Evolutionary conservation across 1,140 invertebrate genomes (phyloP).

Genomic region (Trichoplusia ni): DNA sequence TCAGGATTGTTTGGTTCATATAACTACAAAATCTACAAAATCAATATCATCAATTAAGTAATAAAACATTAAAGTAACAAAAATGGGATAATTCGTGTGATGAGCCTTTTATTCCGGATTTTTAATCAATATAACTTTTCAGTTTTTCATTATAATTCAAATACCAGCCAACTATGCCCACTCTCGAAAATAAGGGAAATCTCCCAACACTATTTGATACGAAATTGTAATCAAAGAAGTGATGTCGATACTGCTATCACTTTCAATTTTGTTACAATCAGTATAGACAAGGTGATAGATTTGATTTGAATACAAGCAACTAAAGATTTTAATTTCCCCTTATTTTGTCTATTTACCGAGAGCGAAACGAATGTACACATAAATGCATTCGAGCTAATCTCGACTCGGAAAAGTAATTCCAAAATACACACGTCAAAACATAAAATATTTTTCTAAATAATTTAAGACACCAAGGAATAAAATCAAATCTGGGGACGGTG

Average conservation of each 20-base stretch:
- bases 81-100: slow-evolving; percentile 33
- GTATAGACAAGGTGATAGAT: no score
- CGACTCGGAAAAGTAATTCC: slow-evolving; percentile 55
- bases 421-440: slow-evolving; percentile 66
- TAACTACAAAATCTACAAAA: slow-evolving; percentile 7
- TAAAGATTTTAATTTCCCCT: no score
- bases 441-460: slow-evolving; percentile 63
- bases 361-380: slow-evolving; percentile 42
- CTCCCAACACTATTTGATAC: no score
- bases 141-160: neutral
- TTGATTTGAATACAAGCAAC: no score
- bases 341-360: no score
- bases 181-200: neutral
- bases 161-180: slow-evolving; percentile 10
- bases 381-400: slow-evolving; percentile 68
- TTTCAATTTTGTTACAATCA: no score
- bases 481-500: slow-evolving; percentile 33
- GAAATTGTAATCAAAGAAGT: no score
- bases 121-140: neutral
- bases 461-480: slow-evolving; percentile 47
- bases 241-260: no score
- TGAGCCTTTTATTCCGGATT: slow-evolving; percentile 7
- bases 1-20: slow-evolving; percentile 32
- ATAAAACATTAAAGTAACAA: slow-evolving; percentile 24
- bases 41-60: slow-evolving; percentile 34